Evolutionary conservation across 53 echinoderm and acorn worm genomes (phyloP), one percentile per base, ranked within the genome.

Genomic region (Arbacia lixula): DNA sequence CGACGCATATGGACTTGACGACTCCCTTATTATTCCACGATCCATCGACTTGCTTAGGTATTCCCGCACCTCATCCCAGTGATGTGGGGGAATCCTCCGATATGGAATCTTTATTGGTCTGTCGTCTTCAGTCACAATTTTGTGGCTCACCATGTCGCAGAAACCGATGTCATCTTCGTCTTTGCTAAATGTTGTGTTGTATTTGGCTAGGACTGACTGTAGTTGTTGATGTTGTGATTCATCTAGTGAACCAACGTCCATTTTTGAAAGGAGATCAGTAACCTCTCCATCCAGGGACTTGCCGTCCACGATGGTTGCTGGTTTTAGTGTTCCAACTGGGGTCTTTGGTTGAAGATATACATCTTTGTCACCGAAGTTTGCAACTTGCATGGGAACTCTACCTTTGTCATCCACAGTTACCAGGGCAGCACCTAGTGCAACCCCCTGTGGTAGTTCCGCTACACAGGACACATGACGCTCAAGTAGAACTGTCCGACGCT

Each of bases 1-100:
- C 16, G 89, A 79, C 2, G 93, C 90, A 54, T 87, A 90, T 0
- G 93, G 87, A 36, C 89, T 92, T 14, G 76, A 84, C 16, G 87
- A 91, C 36, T 72, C 72, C 25, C 85, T 3, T 55, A 63, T 85
- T 30, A 84, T 37, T 29, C 74, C 85, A 41, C 60, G 20, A 5
- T 73, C 33, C 21, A 88, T 28, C 27, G 41, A 68, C 55, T 83
- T 64, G 16, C 68, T 34, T 14, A 87, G 31, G 55, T 87, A 43
- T 19, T 87, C 53, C 20, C 87, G 71, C 0, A 93, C 90, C 60
- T 93, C n/a, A 3, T 54, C 34, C 80, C 66, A 61, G 16, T 91
- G 90, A 16, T 83, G 74, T 3, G 77, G 84, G 16, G 88, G 88
- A 28, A 88, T 64, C 49, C 88, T 36, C 14, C 88, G 17, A 20